phyloP scores from a whole-genome alignment of 2,113 vertebrate species.

The Psammodynastes pulverulentus region DNA sequence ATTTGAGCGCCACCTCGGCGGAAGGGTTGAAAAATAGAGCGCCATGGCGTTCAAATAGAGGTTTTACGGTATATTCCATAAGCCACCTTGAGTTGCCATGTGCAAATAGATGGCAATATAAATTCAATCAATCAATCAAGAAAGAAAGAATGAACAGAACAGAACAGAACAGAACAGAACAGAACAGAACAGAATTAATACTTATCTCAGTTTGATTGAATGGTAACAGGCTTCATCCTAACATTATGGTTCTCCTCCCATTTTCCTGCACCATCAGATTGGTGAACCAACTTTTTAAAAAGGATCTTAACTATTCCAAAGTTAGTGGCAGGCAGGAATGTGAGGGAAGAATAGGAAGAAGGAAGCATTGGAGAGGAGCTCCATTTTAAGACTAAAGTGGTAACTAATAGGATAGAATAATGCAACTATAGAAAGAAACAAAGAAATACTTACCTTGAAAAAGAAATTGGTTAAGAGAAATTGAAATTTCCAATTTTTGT shows the following conservation, averaged over 20 bases:
- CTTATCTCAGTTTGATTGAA: background rate
- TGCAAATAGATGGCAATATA: no score
- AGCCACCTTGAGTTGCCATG: no score
- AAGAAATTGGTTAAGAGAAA: background rate
- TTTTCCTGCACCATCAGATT: background rate
- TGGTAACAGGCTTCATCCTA: background rate
- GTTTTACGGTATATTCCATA: no score
- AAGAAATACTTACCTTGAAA: background rate
- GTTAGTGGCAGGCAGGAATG: background rate
- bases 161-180: no score
- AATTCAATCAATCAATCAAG: no score
- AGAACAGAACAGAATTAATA: no score
- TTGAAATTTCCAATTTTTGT: background rate
- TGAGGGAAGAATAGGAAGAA: background rate
- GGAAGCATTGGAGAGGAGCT: background rate
- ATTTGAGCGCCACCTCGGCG: no score
- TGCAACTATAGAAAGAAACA: background rate
- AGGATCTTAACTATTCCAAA: background rate
- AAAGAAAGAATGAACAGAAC: no score
- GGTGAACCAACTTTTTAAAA: background rate
- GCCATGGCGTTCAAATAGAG: no score
- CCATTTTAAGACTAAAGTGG: background rate
- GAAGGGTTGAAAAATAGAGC: no score
- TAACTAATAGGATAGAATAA: background rate
- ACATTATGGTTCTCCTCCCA: background rate